Conservation (phyloP, 2,888 invertebrate genomes). For the Dioctria linearis region DNA sequence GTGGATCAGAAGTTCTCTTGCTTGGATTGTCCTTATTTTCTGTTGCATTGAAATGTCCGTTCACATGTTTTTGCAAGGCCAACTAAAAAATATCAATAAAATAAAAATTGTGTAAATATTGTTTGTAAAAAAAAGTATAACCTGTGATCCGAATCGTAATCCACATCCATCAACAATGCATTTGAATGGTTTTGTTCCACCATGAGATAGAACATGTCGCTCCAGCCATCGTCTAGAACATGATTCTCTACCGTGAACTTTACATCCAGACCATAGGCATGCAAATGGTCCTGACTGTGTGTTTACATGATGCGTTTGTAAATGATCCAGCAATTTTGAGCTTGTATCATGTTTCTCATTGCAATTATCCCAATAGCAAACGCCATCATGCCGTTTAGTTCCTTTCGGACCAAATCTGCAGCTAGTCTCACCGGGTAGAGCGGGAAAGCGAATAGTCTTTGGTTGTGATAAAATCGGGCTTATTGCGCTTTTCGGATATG, state of each 20-base stretch:
- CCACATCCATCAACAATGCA: conserved; percentile 97
- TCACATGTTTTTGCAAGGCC: conserved; percentile 92
- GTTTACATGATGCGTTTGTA: conserved; percentile 89
- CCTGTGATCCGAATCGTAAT: conserved; percentile 88
- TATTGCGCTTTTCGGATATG: conserved; percentile 71
- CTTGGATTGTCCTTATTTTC: conserved; percentile 72
- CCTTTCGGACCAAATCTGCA: conserved; percentile 69
- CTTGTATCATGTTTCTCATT: conserved; percentile 83
- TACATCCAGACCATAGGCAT: conserved; percentile 95
- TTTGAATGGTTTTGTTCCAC: conserved; percentile 93
- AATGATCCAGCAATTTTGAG: conserved; percentile 87
- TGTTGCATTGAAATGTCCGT: conserved; percentile 86
- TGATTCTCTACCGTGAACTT: conserved; percentile 92
- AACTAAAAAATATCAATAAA: conserved; percentile 64
- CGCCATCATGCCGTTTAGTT: conserved; percentile 71
- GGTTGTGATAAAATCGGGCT: conserved; percentile 87
- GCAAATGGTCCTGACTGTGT: conserved; percentile 89
- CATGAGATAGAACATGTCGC: conserved; percentile 91
- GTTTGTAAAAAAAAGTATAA: conserved; percentile 67
- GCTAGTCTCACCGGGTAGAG: conserved; percentile 68
- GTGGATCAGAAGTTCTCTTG: conserved; percentile 83
- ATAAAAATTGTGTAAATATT: neutral
- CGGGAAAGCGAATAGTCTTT: conserved; percentile 86
- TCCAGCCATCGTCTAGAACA: conserved; percentile 95
- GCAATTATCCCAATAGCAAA: conserved; percentile 89